Conservation (phyloP, 1,140 invertebrate species). For the Cydia amplana region DNA sequence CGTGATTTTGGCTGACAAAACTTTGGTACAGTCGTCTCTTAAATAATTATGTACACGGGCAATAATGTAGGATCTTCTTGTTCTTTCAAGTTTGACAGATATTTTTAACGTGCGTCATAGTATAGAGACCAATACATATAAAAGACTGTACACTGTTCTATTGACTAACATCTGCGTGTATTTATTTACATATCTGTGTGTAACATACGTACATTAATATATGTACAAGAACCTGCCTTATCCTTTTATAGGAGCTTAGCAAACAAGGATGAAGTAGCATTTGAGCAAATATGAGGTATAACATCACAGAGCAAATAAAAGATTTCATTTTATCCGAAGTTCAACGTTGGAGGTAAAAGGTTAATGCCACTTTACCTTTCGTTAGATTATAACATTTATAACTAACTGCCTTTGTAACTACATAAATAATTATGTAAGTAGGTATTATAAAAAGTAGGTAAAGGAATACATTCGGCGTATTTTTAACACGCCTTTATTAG, state of each 20-base stretch:
- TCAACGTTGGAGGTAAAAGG: slow-evolving; percentile 3
- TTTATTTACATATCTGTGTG: background rate
- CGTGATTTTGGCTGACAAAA: background rate
- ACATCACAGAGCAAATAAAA: background rate
- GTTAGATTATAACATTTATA: no score
- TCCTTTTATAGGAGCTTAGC: slow-evolving; percentile 1
- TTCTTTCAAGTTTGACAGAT: no score
- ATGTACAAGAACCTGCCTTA: background rate
- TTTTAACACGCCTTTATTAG: no score
- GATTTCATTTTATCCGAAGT: background rate
- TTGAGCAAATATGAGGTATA: slow-evolving; percentile 1
- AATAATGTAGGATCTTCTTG: no score
- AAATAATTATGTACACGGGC: no score
- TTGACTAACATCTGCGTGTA: slow-evolving; percentile 5
- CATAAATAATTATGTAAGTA: no score
- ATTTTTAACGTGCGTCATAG: no score
- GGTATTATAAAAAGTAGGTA: no score
- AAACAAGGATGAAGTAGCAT: background rate
- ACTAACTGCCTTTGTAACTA: background rate
- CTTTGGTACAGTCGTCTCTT: background rate
- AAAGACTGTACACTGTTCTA: background rate
- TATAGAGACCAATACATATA: no score
- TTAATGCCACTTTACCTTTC: background rate
- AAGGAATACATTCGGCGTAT: no score
- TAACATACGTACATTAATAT: background rate